A percentile compares a stretch with the other conserved stretches of the same genome.
Evolutionary conservation across 2,888 invertebrate species (phyloP).

Genomic region (Chironomus riparius): DNA sequence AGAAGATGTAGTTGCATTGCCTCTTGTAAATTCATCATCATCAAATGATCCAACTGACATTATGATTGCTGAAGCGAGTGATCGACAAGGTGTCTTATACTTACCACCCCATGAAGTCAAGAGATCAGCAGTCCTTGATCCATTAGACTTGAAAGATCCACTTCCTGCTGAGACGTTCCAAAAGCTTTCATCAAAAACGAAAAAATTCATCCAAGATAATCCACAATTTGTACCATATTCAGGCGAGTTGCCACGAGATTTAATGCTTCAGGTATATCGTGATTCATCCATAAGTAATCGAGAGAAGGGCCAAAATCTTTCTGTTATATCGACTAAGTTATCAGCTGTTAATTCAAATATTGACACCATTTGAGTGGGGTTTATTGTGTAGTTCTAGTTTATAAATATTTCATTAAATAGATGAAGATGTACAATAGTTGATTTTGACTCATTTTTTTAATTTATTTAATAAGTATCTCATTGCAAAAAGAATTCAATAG

Average conservation of each 20-base stretch:
- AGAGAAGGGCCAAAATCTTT: neutral
- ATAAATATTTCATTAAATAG: no score
- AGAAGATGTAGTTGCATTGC: conserved; percentile 49
- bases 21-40: conserved; percentile 31
- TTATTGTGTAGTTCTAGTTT: no score
- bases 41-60: conserved; percentile 35
- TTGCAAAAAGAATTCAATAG: no score
- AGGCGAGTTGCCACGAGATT: conserved; percentile 54
- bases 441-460: no score
- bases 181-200: conserved; percentile 43
- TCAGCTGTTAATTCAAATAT: neutral
- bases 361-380: no score
- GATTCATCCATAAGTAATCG: no score
- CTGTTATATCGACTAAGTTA: conserved; percentile 2
- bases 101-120: conserved; percentile 55
- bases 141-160: conserved; percentile 49
- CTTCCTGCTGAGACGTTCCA: conserved; percentile 30
- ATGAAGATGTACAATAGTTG: no score
- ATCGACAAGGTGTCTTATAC: conserved; percentile 62
- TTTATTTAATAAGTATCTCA: no score
- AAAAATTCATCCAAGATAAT: conserved; percentile 51
- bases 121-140: conserved; percentile 57
- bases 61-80: conserved; percentile 58
- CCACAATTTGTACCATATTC: conserved; percentile 68
- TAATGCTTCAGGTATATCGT: no score